A percentile compares a stretch with the other conserved stretches of the same genome.
Conservation (phyloP, 2,797 vertebrate genomes). For the Pangasius krempfi region DNA sequence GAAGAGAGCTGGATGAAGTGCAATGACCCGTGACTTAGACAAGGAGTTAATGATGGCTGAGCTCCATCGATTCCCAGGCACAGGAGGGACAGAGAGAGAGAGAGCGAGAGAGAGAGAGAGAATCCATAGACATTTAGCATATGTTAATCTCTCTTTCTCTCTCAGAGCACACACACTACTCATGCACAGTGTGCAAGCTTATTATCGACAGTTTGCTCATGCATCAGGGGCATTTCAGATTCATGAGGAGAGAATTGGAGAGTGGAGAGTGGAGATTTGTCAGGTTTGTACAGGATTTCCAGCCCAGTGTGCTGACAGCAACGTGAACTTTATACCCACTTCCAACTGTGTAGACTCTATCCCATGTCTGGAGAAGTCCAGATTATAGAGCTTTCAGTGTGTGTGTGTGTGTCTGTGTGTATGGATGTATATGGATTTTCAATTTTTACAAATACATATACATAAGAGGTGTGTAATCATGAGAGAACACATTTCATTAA, state of each 20-base stretch:
- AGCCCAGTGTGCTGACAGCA: conserved; percentile 46
- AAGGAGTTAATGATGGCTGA: conserved; percentile 52
- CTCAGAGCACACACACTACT: neutral
- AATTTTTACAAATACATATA: neutral
- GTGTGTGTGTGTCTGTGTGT: neutral
- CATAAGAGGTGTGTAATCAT: neutral
- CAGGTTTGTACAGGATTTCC: conserved; percentile 49
- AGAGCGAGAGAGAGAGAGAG: conserved; percentile 5
- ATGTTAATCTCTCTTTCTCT: conserved; percentile 22
- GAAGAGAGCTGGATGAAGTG: conserved; percentile 47
- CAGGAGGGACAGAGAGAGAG: conserved; percentile 24
- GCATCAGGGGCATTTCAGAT: conserved; percentile 39
- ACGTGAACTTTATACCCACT: conserved; percentile 40
- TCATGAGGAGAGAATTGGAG: conserved; percentile 25
- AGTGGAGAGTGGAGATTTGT: conserved; percentile 44
- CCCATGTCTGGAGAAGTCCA: conserved; percentile 24
- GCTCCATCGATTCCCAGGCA: conserved; percentile 50
- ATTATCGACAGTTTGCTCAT: conserved; percentile 35
- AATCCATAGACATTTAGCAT: conserved; percentile 25
- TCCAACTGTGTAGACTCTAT: conserved; percentile 31
- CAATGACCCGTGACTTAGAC: conserved; percentile 50
- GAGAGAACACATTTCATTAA: neutral
- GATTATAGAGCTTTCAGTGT: conserved; percentile 37
- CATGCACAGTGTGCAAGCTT: conserved; percentile 19
- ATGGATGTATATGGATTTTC: neutral